A percentile compares a stretch with the other conserved stretches of the same genome.
phyloP scores from a whole-genome alignment of 2,797 vertebrate genomes.

The Knipowitschia caucasica region DNA sequence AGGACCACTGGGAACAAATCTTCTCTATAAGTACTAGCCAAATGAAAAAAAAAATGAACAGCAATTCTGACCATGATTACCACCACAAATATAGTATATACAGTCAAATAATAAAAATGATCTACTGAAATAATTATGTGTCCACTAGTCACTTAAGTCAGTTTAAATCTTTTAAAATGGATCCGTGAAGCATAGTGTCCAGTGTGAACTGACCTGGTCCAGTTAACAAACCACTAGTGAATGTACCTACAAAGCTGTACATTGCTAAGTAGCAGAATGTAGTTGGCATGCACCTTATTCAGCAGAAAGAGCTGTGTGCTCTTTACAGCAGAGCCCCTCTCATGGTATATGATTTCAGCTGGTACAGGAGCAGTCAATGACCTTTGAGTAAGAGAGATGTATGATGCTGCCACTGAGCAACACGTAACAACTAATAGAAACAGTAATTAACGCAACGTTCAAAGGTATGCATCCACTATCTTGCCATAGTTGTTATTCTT shows the following conservation, averaged over 20 bases:
- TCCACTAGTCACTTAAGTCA: too few relatives aligned
- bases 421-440: conserved; percentile 56
- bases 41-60: conserved; percentile 23
- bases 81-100: neutral
- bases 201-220: too few relatives aligned
- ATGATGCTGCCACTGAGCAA: conserved; percentile 30
- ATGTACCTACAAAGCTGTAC: neutral
- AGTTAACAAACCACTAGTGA: too few relatives aligned
- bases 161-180: too few relatives aligned
- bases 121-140: too few relatives aligned
- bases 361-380: conserved; percentile 36
- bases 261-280: conserved; percentile 12
- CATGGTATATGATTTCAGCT: conserved; percentile 37
- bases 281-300: conserved; percentile 11
- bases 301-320: conserved; percentile 3
- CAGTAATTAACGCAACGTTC: conserved; percentile 51
- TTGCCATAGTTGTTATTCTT: too few relatives aligned
- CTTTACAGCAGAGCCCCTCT: conserved; percentile 27
- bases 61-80: conserved; percentile 15
- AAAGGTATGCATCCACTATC: conserved; percentile 30
- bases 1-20: conserved; percentile 27
- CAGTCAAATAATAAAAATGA: too few relatives aligned
- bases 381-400: conserved; percentile 44
- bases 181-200: too few relatives aligned
- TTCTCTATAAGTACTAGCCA: conserved; percentile 53